These are phyloP conservation scores for Torymus aiolomorphi DNA, from an alignment of 2,888 invertebrate species.

Conservation along the genomic window DNA sequence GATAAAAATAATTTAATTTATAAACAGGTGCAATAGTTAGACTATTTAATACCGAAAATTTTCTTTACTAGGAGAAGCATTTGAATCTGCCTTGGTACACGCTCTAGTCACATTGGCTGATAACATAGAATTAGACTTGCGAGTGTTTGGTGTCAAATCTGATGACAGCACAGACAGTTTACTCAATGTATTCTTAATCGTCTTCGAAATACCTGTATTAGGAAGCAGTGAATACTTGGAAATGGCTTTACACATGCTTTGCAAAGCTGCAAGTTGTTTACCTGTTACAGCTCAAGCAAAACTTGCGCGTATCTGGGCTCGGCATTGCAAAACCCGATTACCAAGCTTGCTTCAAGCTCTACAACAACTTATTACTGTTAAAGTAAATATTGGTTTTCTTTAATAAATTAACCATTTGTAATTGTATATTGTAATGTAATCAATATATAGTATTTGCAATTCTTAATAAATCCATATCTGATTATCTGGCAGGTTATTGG, in stretches of 20 bases:
- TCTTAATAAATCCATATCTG: no score
- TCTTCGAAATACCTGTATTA: slow-evolving; percentile 86
- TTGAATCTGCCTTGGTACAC: slow-evolving; percentile 84
- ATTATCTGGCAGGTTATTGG: slow-evolving; percentile 80
- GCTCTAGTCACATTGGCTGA: slow-evolving; percentile 85
- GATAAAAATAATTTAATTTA: no score
- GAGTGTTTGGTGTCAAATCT: slow-evolving; percentile 79
- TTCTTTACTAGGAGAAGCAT: slow-evolving; percentile 74
- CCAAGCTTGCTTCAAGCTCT: slow-evolving; percentile 85
- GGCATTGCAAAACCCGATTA: slow-evolving; percentile 80
- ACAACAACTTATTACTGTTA: slow-evolving; percentile 91
- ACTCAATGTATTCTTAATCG: slow-evolving; percentile 82
- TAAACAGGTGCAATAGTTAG: not conserved
- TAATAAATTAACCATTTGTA: no score
- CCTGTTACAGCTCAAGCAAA: slow-evolving; percentile 86
- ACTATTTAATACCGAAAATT: slow-evolving; percentile 20
- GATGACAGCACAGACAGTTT: slow-evolving; percentile 76
- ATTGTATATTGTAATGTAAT: no score
- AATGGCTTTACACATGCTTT: slow-evolving; percentile 86
- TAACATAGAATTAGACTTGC: slow-evolving; percentile 84
- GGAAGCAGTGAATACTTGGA: slow-evolving; percentile 89
- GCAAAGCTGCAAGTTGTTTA: slow-evolving; percentile 85
- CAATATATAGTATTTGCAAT: no score
- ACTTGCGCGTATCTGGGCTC: slow-evolving; percentile 88
- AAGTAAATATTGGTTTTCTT: slow-evolving; percentile 69